Base-by-base conservation (phyloP, 2,888 invertebrate genomes). In the Epistrophella euchroma region DNA sequence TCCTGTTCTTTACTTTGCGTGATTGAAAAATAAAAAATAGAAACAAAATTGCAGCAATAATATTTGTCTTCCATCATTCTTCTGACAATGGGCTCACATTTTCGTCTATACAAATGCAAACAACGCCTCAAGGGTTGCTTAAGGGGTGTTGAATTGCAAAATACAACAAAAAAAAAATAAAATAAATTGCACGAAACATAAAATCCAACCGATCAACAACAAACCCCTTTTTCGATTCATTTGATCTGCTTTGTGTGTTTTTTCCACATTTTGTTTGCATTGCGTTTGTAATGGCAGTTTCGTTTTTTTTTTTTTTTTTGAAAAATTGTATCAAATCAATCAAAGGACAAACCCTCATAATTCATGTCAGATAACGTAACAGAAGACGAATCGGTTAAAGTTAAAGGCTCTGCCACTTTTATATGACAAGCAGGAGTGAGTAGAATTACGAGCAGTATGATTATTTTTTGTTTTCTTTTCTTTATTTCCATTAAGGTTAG, bases 261-360 rank as follows among this genome's bases (percentile, higher is more conserved):
- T 70, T 71, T 32, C 19, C 13, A 43, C 22, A 66, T 76, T 60
- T 55, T 85, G 68, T 85, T 79, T 84, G 70, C 70, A n/a, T 84
- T 84, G 79, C 66, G 52, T 84, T 84, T 76, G 66, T 72, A 76
- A 76, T 37, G 80, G 72, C 76, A 80, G 66, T 81, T 68, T 60
- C 17, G 2, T 13, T 62, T 64, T 40, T 50, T 13, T 56, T 73
- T 56, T 25, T n/a, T 22, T 15, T 58, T 40, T 28, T 50, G 74
- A 82, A 74, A 82, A 82, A 82, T 78, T 77, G 77, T 86, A 86
- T 58, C 86, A 77, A 82, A 86, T 86, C 86, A 82, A 86, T 86
- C 86, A 86, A 77, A 70, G 58, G 82, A 78, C 86, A 70, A 86
- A 86, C 86, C 86, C 86, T 86, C 77, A 86, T 86, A 86, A 86